Conservation (phyloP, 2,888 invertebrate genomes). For the Melipona bicolor region DNA sequence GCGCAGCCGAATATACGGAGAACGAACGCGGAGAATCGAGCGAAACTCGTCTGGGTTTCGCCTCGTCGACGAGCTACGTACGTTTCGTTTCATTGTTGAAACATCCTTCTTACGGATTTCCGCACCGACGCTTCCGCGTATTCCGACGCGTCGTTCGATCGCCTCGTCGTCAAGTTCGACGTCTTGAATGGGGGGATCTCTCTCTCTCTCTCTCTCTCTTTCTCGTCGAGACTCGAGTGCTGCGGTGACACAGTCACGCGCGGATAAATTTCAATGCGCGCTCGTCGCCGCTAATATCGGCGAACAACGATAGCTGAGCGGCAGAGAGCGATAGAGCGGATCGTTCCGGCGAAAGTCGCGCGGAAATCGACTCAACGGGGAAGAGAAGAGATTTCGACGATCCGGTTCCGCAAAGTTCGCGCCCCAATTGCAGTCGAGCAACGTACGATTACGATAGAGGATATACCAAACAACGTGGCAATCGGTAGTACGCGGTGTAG, state of each 20-base stretch:
- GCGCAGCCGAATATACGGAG: too few relatives aligned
- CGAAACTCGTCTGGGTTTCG: neutral
- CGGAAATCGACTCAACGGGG: neutral
- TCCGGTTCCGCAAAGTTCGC: neutral
- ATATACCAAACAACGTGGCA: neutral
- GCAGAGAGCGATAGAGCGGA: neutral
- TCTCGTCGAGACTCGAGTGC: neutral
- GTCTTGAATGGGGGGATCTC: neutral
- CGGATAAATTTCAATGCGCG: neutral
- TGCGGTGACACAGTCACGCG: neutral
- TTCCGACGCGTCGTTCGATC: conserved; percentile 2
- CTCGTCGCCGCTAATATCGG: neutral
- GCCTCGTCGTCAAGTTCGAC: neutral
- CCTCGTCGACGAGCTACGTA: neutral
- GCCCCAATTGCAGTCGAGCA: neutral
- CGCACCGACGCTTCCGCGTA: neutral
- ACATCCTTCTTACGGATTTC: conserved; percentile 16
- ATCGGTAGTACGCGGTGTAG: conserved; percentile 10
- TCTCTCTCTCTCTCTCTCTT: too few relatives aligned
- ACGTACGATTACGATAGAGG: too few relatives aligned
- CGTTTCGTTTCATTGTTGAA: neutral
- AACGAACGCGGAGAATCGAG: neutral
- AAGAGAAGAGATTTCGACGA: neutral
- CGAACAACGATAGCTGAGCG: neutral
- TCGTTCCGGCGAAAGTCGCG: conserved; percentile 1